Evolutionary conservation across 2,797 vertebrate species (phyloP).

Genomic region (Molossus alvarezi): DNA sequence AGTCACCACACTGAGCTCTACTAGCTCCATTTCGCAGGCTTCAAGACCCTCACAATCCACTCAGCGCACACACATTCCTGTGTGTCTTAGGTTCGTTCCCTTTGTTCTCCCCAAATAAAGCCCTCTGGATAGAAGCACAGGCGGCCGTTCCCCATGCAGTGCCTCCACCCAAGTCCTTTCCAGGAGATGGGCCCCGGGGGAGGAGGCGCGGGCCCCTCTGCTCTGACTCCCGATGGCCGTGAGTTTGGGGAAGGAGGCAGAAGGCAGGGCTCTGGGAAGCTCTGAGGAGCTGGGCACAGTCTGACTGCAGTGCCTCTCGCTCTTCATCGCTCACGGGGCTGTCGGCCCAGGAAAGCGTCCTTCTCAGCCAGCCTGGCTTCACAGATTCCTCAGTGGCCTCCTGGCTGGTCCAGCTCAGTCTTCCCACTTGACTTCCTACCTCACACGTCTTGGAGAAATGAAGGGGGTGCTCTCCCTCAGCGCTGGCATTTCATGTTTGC

Average conservation of each 20-base stretch:
- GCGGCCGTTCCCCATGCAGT: not conserved
- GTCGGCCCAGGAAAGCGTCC: not conserved
- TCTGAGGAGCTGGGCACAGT: not conserved
- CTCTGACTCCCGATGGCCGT: not conserved
- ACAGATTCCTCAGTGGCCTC: not conserved
- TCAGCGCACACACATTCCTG: not conserved
- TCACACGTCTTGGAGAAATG: not conserved
- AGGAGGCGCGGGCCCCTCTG: not conserved
- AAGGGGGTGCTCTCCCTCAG: not conserved
- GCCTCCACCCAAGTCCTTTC: not conserved
- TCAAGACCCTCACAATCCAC: not conserved
- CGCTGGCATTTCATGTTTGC: not conserved
- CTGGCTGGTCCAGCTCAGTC: not conserved
- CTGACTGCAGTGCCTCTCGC: not conserved
- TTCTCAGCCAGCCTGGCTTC: not conserved
- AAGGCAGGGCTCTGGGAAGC: not conserved
- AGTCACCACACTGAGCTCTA: slow-evolving; percentile 59
- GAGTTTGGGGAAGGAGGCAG: not conserved
- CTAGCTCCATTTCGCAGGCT: slow-evolving; percentile 36
- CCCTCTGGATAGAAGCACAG: not conserved
- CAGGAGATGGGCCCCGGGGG: not conserved
- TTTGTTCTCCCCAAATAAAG: not conserved
- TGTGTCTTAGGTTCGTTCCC: not conserved
- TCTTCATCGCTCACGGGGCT: not conserved
- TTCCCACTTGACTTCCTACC: not conserved